phyloP scores from a whole-genome alignment of 2,797 vertebrate genomes.

The Mionectes olivaceus region DNA sequence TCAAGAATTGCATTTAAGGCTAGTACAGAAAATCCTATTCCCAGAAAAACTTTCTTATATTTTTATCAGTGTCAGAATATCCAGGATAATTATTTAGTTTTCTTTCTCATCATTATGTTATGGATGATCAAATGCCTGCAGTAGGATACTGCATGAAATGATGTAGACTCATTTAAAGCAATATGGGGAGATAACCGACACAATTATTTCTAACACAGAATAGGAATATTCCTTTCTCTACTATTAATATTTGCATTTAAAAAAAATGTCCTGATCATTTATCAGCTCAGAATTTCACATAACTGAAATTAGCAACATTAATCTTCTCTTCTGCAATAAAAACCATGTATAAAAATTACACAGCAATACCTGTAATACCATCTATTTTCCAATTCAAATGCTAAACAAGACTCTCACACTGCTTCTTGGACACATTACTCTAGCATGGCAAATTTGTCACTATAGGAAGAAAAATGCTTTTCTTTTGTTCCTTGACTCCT shows the following conservation, averaged over 20 bases:
- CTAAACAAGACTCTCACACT: constrained; percentile 61
- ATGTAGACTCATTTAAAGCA: constrained; percentile 28
- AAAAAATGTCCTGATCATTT: constrained; percentile 29
- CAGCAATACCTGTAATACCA: constrained; percentile 15
- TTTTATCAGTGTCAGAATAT: constrained; percentile 28
- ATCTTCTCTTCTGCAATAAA: constrained; percentile 68
- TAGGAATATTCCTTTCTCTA: constrained; percentile 26
- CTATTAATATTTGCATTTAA: constrained; percentile 53
- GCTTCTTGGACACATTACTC: constrained; percentile 49
- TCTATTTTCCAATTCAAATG: constrained; percentile 75
- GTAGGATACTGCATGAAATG: constrained; percentile 19
- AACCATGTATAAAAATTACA: constrained; percentile 59
- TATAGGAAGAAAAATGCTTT: constrained; percentile 51
- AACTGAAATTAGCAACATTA: constrained; percentile 74
- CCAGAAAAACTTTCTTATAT: not conserved
- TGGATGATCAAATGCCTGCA: not conserved
- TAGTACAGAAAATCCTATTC: not conserved
- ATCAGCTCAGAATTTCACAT: constrained; percentile 58
- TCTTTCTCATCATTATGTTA: constrained; percentile 3
- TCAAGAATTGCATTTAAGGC: constrained; percentile 3
- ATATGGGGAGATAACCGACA: constrained; percentile 33
- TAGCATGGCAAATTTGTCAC: constrained; percentile 43
- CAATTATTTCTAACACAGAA: constrained; percentile 44
- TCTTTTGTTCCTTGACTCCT: constrained; percentile 69
- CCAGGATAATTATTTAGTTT: constrained; percentile 50